Evolutionary conservation across 1,140 invertebrate species (phyloP), one percentile per base, ranked within the genome.

Genomic region (Drosophila kikkawai): DNA sequence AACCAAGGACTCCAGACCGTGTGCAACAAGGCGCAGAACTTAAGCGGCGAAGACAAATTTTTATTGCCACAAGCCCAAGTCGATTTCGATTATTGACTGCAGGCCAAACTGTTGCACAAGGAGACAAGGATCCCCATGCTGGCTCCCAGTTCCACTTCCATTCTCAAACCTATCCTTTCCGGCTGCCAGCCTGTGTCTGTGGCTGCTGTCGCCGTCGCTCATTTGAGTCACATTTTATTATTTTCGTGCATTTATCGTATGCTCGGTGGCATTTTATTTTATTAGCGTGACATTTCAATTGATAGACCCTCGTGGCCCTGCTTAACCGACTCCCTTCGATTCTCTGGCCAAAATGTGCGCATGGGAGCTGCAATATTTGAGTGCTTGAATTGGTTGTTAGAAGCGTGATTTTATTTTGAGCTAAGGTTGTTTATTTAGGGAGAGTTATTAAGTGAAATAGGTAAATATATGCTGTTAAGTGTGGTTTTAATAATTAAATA

Each of bases 171-270:
- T 7, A 66, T 66, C 63, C 63, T 11, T 66, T 44, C 63, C 63
- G 57, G 58, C 39, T 66, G 63, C 60, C 48, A 75, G 29, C 44
- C 39, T 45, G 32, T 57, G 63, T 71, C 68, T 71, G 69, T 73
- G 80, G 76, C 68, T 63, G 53, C 73, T 69, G 78, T 88, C 85
- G 80, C 75, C 39, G 74, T 85, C 70, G 81, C 85, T 90, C 82
- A 90, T 90, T 90, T 90, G 78, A 76, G 85, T 77, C 85, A 88
- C 85, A 91, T 90, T 90, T 90, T 90, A 91, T 90, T 90, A 90
- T 90, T 90, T 90, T 91, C 67, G 79, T 82, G 85, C 85, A 90
- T 90, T 85, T 90, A 84, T 88, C 84, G 84, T 90, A 70, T 79
- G 74, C 63, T 78, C 51, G 66, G 65, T 84, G 75, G 66, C 85